Base-by-base conservation (phyloP, 2,888 invertebrate genomes). In the Malachius bipustulatus region DNA sequence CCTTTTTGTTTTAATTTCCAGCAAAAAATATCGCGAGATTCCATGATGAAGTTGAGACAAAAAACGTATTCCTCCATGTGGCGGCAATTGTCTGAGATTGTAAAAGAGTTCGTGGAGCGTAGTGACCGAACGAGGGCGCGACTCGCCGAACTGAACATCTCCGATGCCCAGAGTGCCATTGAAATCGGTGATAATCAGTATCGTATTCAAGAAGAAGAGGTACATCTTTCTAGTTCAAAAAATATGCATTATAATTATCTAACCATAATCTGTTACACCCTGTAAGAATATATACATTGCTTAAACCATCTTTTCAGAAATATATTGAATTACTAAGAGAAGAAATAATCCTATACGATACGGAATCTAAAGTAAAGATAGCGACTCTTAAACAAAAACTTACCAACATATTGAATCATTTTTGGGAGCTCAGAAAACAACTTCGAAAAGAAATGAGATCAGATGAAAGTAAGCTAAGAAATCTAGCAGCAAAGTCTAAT, bases 401-500 rank as follows among this genome's bases (percentile, higher is more conserved):
- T n/a, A n/a, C n/a, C n/a, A n/a, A n/a, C n/a, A n/a, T n/a, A n/a
- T n/a, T n/a, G n/a, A n/a, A n/a, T n/a, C n/a, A n/a, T 19, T 47
- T 49, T 12, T 38, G 50, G 6, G 42, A 42, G 29, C 38, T 44
- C 6, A 51, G 51, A 30, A 50, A 50, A 41, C 33, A 36, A 12
- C 47, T 58, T 4, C 46, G 52, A 32, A 45, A 36, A 10, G 46
- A 58, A 29, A 38, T 55, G 14, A 44, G 44, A 4, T 37, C 39
- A 3, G 60, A 59, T 39, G 54, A 55, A 14, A 51, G 42, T 28
- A 43, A 50, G 39, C 35, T 53, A 8, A 35, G 40, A 10, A 6
- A 47, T 19, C 38, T 63, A 6, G 52, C 54, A 3, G 57, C 53
- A 38, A 47, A 44, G 11, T 63, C 71, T 1, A 64, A 67, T 40